A percentile compares a stretch with the other conserved stretches of the same genome.
Conservation (phyloP, 2,888 invertebrate species). For the Cartodere bifasciata region DNA sequence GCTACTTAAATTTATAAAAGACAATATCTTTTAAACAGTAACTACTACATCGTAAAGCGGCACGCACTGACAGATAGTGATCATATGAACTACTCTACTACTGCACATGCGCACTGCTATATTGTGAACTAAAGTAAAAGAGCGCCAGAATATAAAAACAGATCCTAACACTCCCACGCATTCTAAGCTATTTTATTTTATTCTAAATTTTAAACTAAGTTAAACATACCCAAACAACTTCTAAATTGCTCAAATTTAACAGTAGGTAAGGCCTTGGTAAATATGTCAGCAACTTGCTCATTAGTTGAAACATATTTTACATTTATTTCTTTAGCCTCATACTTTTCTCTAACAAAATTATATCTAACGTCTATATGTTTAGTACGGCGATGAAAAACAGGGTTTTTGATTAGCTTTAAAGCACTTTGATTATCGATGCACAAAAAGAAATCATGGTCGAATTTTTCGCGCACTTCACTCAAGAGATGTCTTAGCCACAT, state of each 20-base stretch:
- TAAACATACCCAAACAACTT: constrained; percentile 3
- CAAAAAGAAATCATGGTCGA: neutral
- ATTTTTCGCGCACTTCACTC: constrained; percentile 3
- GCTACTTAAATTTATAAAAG: too few species aligned
- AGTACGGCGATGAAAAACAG: constrained; percentile 6
- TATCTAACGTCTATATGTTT: constrained; percentile 10
- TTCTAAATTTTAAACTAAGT: too few species aligned
- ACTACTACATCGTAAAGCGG: too few species aligned
- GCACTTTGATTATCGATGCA: constrained; percentile 9
- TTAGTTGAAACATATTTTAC: constrained; percentile 3
- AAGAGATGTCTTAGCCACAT: constrained; percentile 14
- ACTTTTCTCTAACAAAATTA: constrained; percentile 8
- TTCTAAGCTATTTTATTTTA: too few species aligned
- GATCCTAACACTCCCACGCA: too few species aligned
- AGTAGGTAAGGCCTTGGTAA: constrained; percentile 8
- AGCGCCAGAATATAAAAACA: too few species aligned
- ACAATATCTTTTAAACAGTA: too few species aligned
- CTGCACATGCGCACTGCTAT: too few species aligned
- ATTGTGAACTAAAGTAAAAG: too few species aligned
- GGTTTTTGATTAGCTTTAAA: constrained; percentile 6
- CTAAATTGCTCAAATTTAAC: constrained; percentile 1
- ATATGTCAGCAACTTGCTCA: constrained; percentile 8
- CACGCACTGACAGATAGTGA: too few species aligned
- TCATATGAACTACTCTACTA: too few species aligned
- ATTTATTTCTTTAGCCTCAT: constrained; percentile 1